Evolutionary conservation across 2,888 invertebrate species (phyloP), one percentile per base, ranked within the genome.

Genomic region (Epinotia ramella): DNA sequence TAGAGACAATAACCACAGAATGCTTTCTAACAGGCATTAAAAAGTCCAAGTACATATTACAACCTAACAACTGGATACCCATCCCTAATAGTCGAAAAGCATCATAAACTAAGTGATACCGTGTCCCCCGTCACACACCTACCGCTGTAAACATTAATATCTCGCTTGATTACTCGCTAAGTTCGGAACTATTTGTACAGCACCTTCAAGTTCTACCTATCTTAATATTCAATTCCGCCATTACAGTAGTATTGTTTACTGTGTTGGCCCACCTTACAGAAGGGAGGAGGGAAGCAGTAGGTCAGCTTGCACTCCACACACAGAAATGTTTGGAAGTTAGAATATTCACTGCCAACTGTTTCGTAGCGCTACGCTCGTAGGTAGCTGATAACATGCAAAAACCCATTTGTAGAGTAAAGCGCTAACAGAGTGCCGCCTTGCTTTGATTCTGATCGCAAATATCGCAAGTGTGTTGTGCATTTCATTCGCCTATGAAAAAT

Each of bases 171-270:
- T 69, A 60, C 69, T 59, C 59, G 9, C 68, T n/a, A 62, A 59
- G 44, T 68, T 59, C 16, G 69, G 24, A 60, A 69, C 69, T 69
- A 69, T 69, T 69, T 46, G 69, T 28, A 33, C 62, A 44, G 59
- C 69, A 68, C 73, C 73, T 73, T 59, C 16, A 60, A 60, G 49
- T 59, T 49, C 60, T 49, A 71, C 75, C 75, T 71, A 75, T 71
- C 75, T 75, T 75, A 71, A 75, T 71, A 75, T 75, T 75, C 75
- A 75, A 75, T 75, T 75, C 75, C 60, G 70, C 40, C 63, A 64
- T 75, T 68, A 69, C 68, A 60, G 57, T 57, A 70, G 65, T 75
- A 75, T 75, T 75, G 75, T 75, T 75, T 71, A 66, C 75, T 75
- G 60, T 24, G n/a, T 65, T 33, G 13, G 64, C 73, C 60, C 70